Evolutionary conservation across 2,797 vertebrate genomes (phyloP).

Genomic region (Clarias platycephalus): DNA sequence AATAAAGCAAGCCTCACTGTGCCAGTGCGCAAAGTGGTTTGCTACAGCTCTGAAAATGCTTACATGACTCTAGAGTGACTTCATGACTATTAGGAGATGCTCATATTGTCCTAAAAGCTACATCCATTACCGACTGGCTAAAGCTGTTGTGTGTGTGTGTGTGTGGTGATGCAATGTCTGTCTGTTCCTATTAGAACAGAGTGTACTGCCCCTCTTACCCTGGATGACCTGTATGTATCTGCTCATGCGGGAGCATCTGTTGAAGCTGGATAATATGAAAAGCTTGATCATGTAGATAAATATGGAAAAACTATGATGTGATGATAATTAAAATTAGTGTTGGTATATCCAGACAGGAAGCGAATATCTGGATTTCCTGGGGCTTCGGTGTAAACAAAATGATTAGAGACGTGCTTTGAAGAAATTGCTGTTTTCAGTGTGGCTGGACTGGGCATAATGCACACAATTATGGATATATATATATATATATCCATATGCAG

Average conservation of each 20-base stretch:
- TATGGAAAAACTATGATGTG: not conserved
- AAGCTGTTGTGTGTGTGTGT: not conserved
- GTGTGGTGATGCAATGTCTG: not conserved
- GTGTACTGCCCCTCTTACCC: not conserved
- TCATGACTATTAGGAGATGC: not conserved
- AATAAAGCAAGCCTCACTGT: not conserved
- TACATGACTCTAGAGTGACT: not conserved
- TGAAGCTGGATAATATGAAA: not conserved
- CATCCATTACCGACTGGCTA: not conserved
- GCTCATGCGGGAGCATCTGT: not conserved
- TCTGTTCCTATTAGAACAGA: not conserved
- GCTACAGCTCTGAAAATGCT: not conserved
- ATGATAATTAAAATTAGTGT: not conserved
- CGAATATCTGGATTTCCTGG: not conserved
- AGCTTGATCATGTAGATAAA: not conserved
- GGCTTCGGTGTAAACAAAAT: not conserved
- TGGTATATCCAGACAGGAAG: not conserved
- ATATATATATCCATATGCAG: not conserved
- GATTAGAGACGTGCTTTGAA: not conserved
- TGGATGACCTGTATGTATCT: not conserved
- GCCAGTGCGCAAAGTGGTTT: not conserved
- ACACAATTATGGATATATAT: not conserved
- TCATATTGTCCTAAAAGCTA: slow-evolving; percentile 21
- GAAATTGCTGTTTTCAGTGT: not conserved
- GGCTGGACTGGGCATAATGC: not conserved